A percentile compares a stretch with the other conserved stretches of the same genome.
These are phyloP conservation scores for Ephestia elutella DNA, from an alignment of 1,140 invertebrate genomes.

Conservation along the genomic window DNA sequence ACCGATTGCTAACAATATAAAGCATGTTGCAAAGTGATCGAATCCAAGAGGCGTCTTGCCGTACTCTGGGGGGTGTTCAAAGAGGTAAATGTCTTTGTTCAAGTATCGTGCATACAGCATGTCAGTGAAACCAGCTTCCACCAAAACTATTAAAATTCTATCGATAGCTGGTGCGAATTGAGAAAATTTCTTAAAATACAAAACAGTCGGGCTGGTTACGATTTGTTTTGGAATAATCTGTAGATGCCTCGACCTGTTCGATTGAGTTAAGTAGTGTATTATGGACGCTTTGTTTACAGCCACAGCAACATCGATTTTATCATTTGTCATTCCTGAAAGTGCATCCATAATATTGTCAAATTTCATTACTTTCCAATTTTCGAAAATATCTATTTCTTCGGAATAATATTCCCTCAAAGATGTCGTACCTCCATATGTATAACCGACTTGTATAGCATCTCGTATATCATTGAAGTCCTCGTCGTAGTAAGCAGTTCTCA, in stretches of 20 bases:
- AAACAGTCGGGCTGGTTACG: constrained; percentile 44
- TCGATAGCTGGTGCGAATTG: constrained; percentile 29
- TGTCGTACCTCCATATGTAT: constrained; percentile 34
- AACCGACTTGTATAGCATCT: constrained; percentile 24
- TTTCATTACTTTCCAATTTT: constrained; percentile 33
- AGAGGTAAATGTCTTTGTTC: constrained; percentile 22
- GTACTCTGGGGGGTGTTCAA: constrained; percentile 8
- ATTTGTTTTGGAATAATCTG: constrained; percentile 50
- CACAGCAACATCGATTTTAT: constrained; percentile 36
- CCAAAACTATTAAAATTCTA: constrained; percentile 25
- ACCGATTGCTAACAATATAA: constrained; percentile 33
- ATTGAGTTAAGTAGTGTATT: constrained; percentile 28
- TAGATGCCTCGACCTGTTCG: constrained; percentile 28
- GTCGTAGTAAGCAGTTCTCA: constrained; percentile 34
- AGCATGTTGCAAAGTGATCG: constrained; percentile 35
- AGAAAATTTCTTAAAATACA: constrained; percentile 47
- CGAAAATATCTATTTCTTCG: constrained; percentile 32
- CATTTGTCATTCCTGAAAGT: constrained; percentile 33
- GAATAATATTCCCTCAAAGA: constrained; percentile 38
- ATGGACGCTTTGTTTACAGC: constrained; percentile 44
- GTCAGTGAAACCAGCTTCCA: constrained; percentile 45
- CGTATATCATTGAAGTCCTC: constrained; percentile 26
- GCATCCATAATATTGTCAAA: constrained; percentile 18
- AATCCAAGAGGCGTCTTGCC: constrained; percentile 24
- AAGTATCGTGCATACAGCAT: constrained; percentile 25